Evolutionary conservation across 1,140 invertebrate genomes (phyloP), one percentile per base, ranked within the genome.

Genomic region (Cherax quadricarinatus): DNA sequence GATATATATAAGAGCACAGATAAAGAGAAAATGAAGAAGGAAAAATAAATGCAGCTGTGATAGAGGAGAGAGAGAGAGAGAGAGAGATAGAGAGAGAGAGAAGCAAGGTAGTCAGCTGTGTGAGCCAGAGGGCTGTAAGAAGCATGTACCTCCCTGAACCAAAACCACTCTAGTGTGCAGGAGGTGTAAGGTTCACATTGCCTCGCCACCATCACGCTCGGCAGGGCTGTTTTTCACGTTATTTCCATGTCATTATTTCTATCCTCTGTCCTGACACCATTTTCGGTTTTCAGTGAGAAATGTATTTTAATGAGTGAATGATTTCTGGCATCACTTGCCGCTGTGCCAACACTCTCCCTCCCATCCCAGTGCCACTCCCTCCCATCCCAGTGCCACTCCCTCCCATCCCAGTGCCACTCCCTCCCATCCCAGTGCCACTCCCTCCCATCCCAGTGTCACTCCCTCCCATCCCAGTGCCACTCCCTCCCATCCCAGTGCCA

Each of bases 21-120:
- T 41, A 41, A 41, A 41, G 0, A 41, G 30, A 41, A 41, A 41
- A 41, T 41, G 30, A 41, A 41, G 30, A 41, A 41, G 0, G 30
- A 41, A 41, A n/a, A n/a, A n/a, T n/a, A n/a, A n/a, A n/a, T n/a
- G n/a, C n/a, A n/a, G n/a, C n/a, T n/a, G n/a, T n/a, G n/a, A n/a
- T n/a, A n/a, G n/a, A n/a, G n/a, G n/a, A 41, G 30, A 84, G 57
- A 62, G 21, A 84, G 57, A 62, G 82, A 84, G 82, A 84, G 51
- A 82, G 80, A 82, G 80, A 82, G 49, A 82, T 12, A 81, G 80
- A n/a, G 24, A 82, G 80, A 82, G 0, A 80, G 78, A 51, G 53
- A 57, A 57, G 53, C 53, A 57, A 4, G 53, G 9, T 57, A 57
- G 14, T 14, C 53, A 9, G 53, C 0, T 57, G 53, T 5, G 1